These are phyloP conservation scores for Alectoris magna DNA, from an alignment of 2,797 vertebrate genomes.

Conservation along the genomic window DNA sequence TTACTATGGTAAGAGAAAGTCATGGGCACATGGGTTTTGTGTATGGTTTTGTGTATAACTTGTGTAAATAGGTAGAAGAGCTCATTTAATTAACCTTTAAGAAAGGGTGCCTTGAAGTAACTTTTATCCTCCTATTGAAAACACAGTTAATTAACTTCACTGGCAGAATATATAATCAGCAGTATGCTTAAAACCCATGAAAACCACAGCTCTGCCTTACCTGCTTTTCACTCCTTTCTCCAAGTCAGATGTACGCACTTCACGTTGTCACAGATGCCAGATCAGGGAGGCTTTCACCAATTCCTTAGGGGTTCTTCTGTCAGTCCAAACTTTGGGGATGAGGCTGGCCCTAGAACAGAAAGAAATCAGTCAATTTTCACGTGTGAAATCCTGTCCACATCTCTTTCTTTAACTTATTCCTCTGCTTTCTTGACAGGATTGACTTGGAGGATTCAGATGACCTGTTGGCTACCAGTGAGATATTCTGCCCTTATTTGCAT, in stretches of 20 bases:
- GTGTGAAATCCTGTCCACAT: neutral
- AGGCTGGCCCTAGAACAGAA: neutral
- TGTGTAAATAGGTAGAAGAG: neutral
- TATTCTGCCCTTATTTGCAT: neutral
- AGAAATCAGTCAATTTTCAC: neutral
- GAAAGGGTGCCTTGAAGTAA: neutral
- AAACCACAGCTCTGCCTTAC: neutral
- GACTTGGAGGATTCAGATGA: neutral
- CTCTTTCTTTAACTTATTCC: neutral
- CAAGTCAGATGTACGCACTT: neutral
- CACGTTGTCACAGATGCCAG: neutral
- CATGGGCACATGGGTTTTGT: neutral
- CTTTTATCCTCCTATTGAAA: neutral
- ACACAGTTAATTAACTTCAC: neutral
- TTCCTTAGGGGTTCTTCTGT: neutral
- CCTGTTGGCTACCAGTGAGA: neutral
- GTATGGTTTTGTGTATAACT: neutral
- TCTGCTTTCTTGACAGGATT: slow-evolving; percentile 41
- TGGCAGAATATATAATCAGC: neutral
- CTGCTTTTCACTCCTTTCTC: neutral
- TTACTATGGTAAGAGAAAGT: neutral
- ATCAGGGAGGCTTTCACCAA: neutral
- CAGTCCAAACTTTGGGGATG: neutral
- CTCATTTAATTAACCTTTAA: neutral
- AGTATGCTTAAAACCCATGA: neutral